Percentiles rank a stretch among this genome's conserved stretches.
Evolutionary conservation across 2,113 vertebrate species (phyloP).

Genomic region (Phalacrocorax carbo): DNA sequence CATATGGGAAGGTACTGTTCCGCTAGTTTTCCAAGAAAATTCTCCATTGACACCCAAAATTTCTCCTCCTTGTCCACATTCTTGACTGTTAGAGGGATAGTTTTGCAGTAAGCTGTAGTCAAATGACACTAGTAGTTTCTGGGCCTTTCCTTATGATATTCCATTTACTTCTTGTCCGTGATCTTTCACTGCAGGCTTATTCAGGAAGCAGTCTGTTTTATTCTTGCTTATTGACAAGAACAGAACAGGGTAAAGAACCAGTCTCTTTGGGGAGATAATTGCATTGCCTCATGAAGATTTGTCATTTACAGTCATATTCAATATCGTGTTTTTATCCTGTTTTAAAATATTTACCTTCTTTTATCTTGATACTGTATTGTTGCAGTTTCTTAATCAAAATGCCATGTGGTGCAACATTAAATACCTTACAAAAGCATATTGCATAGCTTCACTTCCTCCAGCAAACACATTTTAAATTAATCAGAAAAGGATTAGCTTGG

Average conservation of each 20-base stretch:
- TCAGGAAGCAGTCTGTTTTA: not conserved
- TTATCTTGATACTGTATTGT: not conserved
- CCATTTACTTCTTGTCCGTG: not conserved
- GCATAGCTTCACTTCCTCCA: not conserved
- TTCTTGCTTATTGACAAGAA: not conserved
- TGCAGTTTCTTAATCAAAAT: not conserved
- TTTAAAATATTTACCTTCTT: not conserved
- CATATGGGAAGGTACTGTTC: not conserved
- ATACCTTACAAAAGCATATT: not conserved
- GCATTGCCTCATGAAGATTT: not conserved
- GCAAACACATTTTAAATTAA: constrained; percentile 37
- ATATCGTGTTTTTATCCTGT: not conserved
- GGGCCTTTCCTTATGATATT: not conserved
- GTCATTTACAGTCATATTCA: not conserved
- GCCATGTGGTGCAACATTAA: not conserved
- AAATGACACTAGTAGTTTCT: not conserved
- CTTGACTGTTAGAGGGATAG: not conserved
- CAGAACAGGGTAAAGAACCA: not conserved
- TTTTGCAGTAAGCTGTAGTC: not conserved
- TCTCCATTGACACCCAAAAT: not conserved
- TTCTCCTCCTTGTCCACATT: not conserved
- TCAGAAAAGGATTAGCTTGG: constrained; percentile 42
- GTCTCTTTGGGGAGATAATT: not conserved
- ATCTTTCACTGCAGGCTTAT: not conserved
- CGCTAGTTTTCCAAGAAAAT: not conserved